Percentiles rank a stretch among this genome's conserved stretches.
Conservation (phyloP, 2,797 vertebrate species). For the Graptemys geographica region DNA sequence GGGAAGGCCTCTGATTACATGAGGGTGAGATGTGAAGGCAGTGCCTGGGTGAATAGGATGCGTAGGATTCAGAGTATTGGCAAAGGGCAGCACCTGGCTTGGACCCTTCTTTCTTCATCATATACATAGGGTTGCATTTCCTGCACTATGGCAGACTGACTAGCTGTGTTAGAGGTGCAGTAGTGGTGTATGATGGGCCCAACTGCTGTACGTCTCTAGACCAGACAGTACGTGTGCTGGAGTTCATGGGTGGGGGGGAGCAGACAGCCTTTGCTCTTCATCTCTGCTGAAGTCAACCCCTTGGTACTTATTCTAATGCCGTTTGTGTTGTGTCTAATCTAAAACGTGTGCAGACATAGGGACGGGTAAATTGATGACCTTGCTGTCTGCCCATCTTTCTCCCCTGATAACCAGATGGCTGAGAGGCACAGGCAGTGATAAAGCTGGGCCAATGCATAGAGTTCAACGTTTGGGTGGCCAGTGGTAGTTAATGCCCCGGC, state of each 20-base stretch:
- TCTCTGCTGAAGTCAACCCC: conserved; percentile 37
- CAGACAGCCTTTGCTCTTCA: background rate
- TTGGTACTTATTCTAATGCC: conserved; percentile 59
- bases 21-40: background rate
- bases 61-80: background rate
- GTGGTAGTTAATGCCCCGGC: background rate
- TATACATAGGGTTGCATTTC: background rate
- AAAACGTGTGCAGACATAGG: conserved; percentile 74
- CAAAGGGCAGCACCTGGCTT: background rate
- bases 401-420: conserved; percentile 53
- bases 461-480: conserved; percentile 24
- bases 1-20: background rate
- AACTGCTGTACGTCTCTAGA: background rate
- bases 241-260: background rate
- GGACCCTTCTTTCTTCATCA: background rate
- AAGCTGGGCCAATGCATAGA: conserved; percentile 44
- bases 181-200: background rate
- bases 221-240: background rate
- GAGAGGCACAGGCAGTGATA: conserved; percentile 30
- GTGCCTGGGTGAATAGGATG: background rate
- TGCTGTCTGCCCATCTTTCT: conserved; percentile 66
- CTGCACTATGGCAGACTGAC: background rate
- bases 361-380: conserved; percentile 75
- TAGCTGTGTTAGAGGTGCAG: background rate
- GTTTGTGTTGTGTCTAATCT: conserved; percentile 76